Evolutionary conservation across 1,140 invertebrate species (phyloP), one percentile per base, ranked within the genome.

Genomic region (Telenomus remus): DNA sequence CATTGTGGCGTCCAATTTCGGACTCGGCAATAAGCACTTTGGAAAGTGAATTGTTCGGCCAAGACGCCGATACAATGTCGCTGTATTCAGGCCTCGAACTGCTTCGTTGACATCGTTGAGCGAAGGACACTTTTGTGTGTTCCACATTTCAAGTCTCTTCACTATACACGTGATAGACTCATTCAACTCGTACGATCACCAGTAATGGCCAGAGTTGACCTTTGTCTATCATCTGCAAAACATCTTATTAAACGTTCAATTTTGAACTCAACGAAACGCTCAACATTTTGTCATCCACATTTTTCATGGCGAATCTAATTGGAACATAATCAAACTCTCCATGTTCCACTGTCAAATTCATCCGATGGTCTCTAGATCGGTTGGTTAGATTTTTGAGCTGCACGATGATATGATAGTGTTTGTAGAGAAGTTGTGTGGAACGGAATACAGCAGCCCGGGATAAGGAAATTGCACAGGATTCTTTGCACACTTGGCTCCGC

Each of bases 51-150:
- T 61, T 56, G 57, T 64, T 72, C 50, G 37, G 48, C 59, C 48
- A 73, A 65, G 65, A 60, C 69, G 50, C 12, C 19, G 37, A 53
- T 73, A 73, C 69, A 77, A 77, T 77, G 63, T 73, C 75, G 65
- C 35, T n/a, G 46, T 50, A 16, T 51, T 49, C 63, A 43, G 43
- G 57, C 75, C 75, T 77, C 75, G 69, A 77, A 73, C 75, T 77
- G 76, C 79, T 81, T 78, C 80, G 81, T 82, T 82, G 78, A 81
- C 80, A 82, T 76, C 78, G 57, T 82, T 81, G 72, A 48, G 16
- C 68, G 73, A 81, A 80, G 80, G 78, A 80, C 80, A 80, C 72
- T 82, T 75, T 80, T 81, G 70, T 69, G 49, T 73, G 80, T 64
- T 77, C 77, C 79, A 78, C 72, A 76, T 80, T 78, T 75, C 37